phyloP scores from a whole-genome alignment of 2,797 vertebrate genomes.

The Melanotaenia maccullochi region DNA sequence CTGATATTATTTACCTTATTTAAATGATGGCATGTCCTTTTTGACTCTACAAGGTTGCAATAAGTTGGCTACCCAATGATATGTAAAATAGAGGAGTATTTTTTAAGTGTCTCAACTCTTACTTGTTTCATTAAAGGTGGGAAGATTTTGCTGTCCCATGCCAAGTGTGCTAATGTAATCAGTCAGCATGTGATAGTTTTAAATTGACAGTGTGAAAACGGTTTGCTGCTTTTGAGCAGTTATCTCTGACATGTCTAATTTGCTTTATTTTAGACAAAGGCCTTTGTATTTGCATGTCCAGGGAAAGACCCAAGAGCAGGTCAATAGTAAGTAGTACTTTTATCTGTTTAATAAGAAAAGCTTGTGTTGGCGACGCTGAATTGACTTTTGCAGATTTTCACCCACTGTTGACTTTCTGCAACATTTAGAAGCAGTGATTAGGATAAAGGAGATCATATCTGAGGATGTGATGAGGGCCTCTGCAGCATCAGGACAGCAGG shows the following conservation, averaged over 20 bases:
- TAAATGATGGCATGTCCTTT: no score
- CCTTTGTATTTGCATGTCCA: conserved; percentile 86
- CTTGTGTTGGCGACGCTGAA: background rate
- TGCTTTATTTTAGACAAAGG: conserved; percentile 77
- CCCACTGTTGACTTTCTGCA: conserved; percentile 26
- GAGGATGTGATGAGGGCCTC: conserved; percentile 80
- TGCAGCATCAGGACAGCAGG: conserved; percentile 72
- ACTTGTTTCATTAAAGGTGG: no score
- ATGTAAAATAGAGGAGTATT: no score
- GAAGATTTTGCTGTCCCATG: no score
- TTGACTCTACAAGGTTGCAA: no score
- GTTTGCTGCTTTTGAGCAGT: background rate
- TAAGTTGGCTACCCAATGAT: no score
- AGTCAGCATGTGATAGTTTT: background rate
- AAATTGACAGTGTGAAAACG: background rate
- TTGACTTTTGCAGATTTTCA: background rate
- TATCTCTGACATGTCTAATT: conserved; percentile 38
- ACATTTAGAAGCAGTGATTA: conserved; percentile 80
- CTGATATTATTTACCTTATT: no score
- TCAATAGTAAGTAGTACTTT: conserved; percentile 81
- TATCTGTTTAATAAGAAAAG: background rate
- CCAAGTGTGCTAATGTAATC: background rate
- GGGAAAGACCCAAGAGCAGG: conserved; percentile 82
- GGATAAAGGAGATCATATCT: conserved; percentile 85
- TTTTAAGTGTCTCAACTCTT: no score